Base-by-base conservation (phyloP, 2,113 vertebrate species). In the Cavia aperea region DNA sequence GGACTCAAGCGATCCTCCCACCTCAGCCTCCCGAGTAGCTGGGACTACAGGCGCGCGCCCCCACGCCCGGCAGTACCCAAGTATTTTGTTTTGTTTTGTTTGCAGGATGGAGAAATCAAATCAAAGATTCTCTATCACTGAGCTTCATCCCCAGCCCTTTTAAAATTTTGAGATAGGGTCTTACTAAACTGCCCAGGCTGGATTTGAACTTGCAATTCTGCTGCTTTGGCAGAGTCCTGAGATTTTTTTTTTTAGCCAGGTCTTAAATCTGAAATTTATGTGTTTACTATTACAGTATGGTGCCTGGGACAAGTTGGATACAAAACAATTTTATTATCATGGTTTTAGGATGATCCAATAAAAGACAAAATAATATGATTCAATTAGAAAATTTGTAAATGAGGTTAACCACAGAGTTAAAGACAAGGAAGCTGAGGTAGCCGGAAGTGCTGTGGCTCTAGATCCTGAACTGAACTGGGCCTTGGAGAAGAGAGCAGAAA, bases 381-480 rank as follows among this genome's bases (percentile, higher is more conserved):
- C 26, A 65, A 75, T 66, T 88, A 81, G 36, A 62, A 77, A 77
- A 51, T 81, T 86, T 73, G 79, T 92, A 94, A 94, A 65, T 90
- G 58, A 63, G 8, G 18, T 84, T 56, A 58, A 49, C 65, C 65
- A 24, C 18, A 18, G 19, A 85, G 12, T 65, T 84, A 89, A 70
- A 91, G n/a, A 90, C 60, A 16, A 82, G n/a, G 62, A 90, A 65
- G 29, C 5, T n/a, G 33, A 94, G 26, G 49, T 18, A 83, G 85
- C 36, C 60, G 51, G 70, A 66, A 19, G 23, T 81, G 15, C n/a
- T 49, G 21, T 24, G 39, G 51, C 90, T 33, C 33, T 66, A 36
- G 43, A 88, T 56, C 46, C 78, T 91, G 68, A 85, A 78, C 3
- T 68, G 81, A 94, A 51, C 77, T 73, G 70, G 29, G 5, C 63